phyloP scores from a whole-genome alignment of 2,113 vertebrate genomes.

The Alethe diademata region DNA sequence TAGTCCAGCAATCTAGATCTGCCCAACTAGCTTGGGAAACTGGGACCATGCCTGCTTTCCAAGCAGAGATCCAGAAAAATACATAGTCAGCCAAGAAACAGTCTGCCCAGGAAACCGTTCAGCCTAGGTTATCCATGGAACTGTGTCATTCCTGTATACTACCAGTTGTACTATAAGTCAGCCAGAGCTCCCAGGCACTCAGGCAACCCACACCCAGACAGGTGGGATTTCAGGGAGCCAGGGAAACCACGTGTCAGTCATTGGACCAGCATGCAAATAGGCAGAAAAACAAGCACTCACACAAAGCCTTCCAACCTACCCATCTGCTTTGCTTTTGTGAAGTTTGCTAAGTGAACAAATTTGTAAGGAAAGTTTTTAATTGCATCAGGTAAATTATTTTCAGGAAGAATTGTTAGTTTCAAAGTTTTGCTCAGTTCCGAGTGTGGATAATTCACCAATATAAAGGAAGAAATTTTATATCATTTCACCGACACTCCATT shows the following conservation, averaged over 20 bases:
- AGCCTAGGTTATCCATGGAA: neutral
- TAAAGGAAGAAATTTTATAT: neutral
- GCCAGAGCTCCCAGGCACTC: conserved; percentile 14
- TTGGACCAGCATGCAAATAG: neutral
- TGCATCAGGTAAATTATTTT: neutral
- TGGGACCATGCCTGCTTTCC: neutral
- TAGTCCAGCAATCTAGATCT: neutral
- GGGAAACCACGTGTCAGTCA: neutral
- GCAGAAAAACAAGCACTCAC: neutral
- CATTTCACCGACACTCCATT: neutral
- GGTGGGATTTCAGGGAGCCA: conserved; percentile 6
- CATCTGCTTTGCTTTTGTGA: neutral
- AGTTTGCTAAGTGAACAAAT: neutral
- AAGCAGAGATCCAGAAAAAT: neutral
- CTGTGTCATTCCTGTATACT: neutral
- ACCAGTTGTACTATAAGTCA: neutral
- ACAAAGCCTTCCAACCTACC: neutral
- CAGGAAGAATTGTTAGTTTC: neutral
- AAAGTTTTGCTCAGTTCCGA: neutral
- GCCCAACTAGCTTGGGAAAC: neutral
- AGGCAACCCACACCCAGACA: neutral
- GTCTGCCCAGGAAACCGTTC: neutral
- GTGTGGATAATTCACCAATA: neutral
- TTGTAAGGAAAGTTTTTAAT: neutral
- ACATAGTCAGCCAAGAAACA: neutral